phyloP scores from a whole-genome alignment of 2,888 invertebrate genomes.

The Drosophila yooni region DNA sequence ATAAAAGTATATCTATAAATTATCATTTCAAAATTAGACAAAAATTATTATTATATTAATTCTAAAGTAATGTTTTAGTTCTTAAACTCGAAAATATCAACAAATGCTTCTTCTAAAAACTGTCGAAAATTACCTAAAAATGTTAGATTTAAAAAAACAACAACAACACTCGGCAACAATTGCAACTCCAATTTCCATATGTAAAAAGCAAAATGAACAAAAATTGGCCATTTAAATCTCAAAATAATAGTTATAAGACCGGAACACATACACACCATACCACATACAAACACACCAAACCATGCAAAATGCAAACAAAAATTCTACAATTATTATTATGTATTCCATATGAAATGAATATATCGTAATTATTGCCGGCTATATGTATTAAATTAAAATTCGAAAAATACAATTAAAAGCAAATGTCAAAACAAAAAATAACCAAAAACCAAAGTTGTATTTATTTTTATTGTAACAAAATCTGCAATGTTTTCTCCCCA shows the following conservation, averaged over 20 bases:
- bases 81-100: slow-evolving; percentile 64
- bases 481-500: slow-evolving; percentile 17
- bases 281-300: slow-evolving; percentile 21
- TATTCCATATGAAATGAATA: slow-evolving; percentile 65
- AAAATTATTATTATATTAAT: slow-evolving; percentile 74
- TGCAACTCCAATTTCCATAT: slow-evolving; percentile 34
- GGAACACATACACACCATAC: slow-evolving; percentile 20
- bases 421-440: slow-evolving; percentile 69
- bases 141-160: slow-evolving; percentile 58
- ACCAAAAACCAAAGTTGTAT: slow-evolving; percentile 66
- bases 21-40: slow-evolving; percentile 76
- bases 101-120: slow-evolving; percentile 55
- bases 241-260: slow-evolving; percentile 40
- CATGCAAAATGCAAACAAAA: slow-evolving; percentile 30
- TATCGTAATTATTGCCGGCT: slow-evolving; percentile 75
- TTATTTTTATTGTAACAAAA: slow-evolving; percentile 59
- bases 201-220: slow-evolving; percentile 41
- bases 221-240: slow-evolving; percentile 41
- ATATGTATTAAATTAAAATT: slow-evolving; percentile 76
- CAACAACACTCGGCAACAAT: slow-evolving; percentile 32
- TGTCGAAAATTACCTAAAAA: slow-evolving; percentile 32
- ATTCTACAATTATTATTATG: slow-evolving; percentile 65
- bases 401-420: slow-evolving; percentile 79
- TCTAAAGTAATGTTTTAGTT: slow-evolving; percentile 67
- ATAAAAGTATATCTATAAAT: slow-evolving; percentile 49